Conservation (phyloP, 2,888 invertebrate genomes). For the Cecidostiba fungosa region DNA sequence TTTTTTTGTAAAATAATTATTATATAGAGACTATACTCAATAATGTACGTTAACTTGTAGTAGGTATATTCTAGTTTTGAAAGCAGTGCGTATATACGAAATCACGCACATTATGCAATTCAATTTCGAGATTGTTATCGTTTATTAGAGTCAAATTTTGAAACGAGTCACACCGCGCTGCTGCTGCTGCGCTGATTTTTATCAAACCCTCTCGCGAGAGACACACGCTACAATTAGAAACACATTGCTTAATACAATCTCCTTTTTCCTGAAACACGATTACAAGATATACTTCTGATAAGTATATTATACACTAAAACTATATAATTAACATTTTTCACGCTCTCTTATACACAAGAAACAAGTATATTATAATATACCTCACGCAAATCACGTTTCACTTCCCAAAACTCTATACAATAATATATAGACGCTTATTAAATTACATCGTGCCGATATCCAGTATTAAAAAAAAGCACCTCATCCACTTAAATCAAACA, state of each 20-base stretch:
- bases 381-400: neutral
- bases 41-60: no score
- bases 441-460: no score
- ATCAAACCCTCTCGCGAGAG: neutral
- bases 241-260: slow-evolving; percentile 14
- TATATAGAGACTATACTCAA: no score
- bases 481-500: neutral
- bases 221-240: slow-evolving; percentile 33
- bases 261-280: neutral
- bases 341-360: neutral
- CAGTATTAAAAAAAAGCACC: neutral
- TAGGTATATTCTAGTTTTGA: no score
- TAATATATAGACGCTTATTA: neutral
- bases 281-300: neutral
- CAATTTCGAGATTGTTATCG: neutral
- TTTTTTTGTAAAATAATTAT: no score
- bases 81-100: neutral
- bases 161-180: slow-evolving; percentile 1
- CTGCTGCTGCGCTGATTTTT: neutral
- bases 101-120: slow-evolving; percentile 1
- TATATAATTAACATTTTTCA: slow-evolving; percentile 8
- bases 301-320: slow-evolving; percentile 7
- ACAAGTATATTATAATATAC: neutral
- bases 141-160: slow-evolving; percentile 30
- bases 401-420: no score